These are phyloP conservation scores for Gavia stellata DNA, from an alignment of 2,113 vertebrate species.

Conservation along the genomic window DNA sequence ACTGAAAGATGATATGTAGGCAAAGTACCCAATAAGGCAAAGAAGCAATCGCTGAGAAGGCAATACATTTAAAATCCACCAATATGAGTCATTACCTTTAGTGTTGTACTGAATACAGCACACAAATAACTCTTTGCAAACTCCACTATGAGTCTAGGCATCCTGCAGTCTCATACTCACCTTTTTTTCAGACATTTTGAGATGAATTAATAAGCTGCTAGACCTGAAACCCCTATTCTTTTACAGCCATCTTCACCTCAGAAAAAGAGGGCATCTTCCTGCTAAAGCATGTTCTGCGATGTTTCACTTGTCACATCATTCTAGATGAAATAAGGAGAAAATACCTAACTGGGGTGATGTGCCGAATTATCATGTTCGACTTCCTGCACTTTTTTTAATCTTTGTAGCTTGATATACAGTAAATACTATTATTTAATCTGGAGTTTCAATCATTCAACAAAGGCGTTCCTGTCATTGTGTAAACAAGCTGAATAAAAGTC, in stretches of 20 bases:
- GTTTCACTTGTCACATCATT: neutral
- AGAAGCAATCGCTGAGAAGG: slow-evolving; percentile 1
- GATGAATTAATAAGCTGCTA: neutral
- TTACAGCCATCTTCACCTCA: neutral
- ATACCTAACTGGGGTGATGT: neutral
- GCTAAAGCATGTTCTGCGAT: neutral
- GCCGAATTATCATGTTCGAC: neutral
- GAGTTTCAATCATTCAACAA: neutral
- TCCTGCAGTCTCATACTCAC: neutral
- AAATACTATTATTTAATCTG: neutral
- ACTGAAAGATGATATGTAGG: neutral
- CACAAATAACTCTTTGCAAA: neutral
- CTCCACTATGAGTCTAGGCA: neutral
- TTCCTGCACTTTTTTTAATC: neutral
- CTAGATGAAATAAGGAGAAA: neutral
- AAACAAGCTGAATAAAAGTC: neutral
- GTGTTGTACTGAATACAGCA: neutral
- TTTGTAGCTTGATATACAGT: neutral
- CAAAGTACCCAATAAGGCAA: slow-evolving; percentile 30
- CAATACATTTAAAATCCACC: neutral
- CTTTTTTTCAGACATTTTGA: neutral
- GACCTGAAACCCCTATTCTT: neutral
- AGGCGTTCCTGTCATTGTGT: neutral
- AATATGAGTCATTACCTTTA: neutral
- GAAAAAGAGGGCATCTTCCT: neutral